Conservation (phyloP, 2,113 vertebrate species). For the Ophiodon elongatus region DNA sequence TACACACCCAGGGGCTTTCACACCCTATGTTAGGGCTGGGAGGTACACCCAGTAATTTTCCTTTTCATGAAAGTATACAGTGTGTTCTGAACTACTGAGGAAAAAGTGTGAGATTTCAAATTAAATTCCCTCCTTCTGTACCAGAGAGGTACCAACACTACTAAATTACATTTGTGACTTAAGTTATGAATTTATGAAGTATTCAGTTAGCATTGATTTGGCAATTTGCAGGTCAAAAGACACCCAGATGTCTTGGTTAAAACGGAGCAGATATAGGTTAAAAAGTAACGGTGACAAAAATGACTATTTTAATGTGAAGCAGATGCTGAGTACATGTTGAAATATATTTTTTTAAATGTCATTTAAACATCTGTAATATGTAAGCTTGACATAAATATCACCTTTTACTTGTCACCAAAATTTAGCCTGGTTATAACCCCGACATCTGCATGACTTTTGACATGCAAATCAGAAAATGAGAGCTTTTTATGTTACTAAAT, state of each 20-base stretch:
- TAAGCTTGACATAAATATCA: background rate
- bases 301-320: background rate
- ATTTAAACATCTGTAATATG: conserved; percentile 7
- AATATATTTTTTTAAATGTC: background rate
- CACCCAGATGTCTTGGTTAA: conserved; percentile 7
- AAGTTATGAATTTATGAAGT: background rate
- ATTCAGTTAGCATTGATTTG: background rate
- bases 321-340: background rate
- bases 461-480: conserved; percentile 1
- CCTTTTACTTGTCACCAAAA: background rate
- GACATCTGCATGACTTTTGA: conserved; percentile 35
- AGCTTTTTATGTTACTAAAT: conserved; percentile 11
- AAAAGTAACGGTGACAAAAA: conserved; percentile 6
- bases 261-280: background rate
- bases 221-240: conserved; percentile 5
- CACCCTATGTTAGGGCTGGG: conserved; percentile 56
- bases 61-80: conserved; percentile 64
- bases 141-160: conserved; percentile 17
- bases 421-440: background rate
- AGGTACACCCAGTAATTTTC: conserved; percentile 82
- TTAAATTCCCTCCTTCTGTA: background rate
- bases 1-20: conserved; percentile 74
- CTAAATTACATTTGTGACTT: conserved; percentile 17
- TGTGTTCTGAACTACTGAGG: conserved; percentile 44
- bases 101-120: conserved; percentile 36